These are phyloP conservation scores for Acanthurus lineatus DNA, from an alignment of 2,797 vertebrate species.

Conservation along the genomic window DNA sequence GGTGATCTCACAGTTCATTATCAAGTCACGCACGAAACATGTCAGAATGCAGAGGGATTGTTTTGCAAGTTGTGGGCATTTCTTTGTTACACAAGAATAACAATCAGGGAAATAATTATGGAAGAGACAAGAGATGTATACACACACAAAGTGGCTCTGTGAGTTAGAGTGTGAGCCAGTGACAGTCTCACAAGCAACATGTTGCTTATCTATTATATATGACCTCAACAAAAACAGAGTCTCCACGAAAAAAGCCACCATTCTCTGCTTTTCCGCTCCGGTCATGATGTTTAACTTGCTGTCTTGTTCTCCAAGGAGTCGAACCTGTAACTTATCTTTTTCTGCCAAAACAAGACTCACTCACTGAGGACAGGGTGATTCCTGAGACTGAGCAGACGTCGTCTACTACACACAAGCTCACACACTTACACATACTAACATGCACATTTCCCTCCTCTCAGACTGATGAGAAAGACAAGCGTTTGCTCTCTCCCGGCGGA, in stretches of 20 bases:
- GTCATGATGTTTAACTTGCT: constrained; percentile 56
- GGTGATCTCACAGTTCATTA: constrained; percentile 1
- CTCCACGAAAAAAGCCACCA: background rate
- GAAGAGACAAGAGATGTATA: background rate
- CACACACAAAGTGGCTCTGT: background rate
- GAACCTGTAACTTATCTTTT: constrained; percentile 54
- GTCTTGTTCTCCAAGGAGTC: constrained; percentile 38
- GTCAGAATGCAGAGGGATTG: background rate
- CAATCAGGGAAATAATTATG: constrained; percentile 1
- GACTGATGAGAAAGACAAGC: constrained; percentile 58
- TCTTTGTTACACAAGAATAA: background rate
- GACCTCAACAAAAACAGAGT: constrained; percentile 25
- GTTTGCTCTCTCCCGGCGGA: constrained; percentile 58
- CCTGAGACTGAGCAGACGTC: constrained; percentile 67
- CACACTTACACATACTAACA: constrained; percentile 37
- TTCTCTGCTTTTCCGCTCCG: constrained; percentile 7
- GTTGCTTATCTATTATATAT: constrained; percentile 23
- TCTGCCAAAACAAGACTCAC: constrained; percentile 69
- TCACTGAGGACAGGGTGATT: constrained; percentile 51
- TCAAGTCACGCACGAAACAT: background rate
- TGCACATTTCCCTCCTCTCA: constrained; percentile 41
- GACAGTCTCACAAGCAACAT: constrained; percentile 34
- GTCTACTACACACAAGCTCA: constrained; percentile 29
- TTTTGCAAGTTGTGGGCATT: constrained; percentile 13
- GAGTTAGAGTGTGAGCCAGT: background rate